Evolutionary conservation across 2,113 vertebrate genomes (phyloP), one percentile per base, ranked within the genome.

Genomic region (Pedetes capensis): DNA sequence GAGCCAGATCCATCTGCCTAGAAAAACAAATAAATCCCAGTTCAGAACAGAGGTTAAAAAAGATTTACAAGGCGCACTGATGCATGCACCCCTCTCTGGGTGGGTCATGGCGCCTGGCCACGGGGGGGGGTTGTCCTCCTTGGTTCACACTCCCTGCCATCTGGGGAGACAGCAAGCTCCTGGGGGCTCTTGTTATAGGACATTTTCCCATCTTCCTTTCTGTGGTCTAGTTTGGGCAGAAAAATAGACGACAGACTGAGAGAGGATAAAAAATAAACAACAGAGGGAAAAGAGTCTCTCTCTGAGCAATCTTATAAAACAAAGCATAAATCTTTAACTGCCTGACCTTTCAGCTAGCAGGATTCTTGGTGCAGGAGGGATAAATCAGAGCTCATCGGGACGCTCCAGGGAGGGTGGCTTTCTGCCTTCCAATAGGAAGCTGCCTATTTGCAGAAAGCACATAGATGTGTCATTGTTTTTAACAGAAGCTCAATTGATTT

Each of bases 21-120:
- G 94, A 96, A 98, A 98, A 98, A 97, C 95, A 98, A 98, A 98
- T 97, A 98, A 97, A 98, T 97, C 89, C 83, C 96, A 79, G 64
- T 92, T 96, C 93, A 91, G 95, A 91, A 97, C 34, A 7, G 76
- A 98, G 95, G 94, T 97, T 97, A 90, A 93, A 97, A 97, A 95
- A 97, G 66, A 97, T 98, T 97, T 98, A 97, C 94, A 97, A 95
- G 92, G 78, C 49, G 95, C 93, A 96, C 39, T 87, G 93, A 85
- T 96, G 81, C 86, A 87, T 95, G 74, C 25, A 51, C 27, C 84
- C 42, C 79, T 96, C 76, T 96, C 87, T 83, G 71, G 97, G 87
- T 94, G 27, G 72, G 86, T 97, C 91, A 94, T 97, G 94, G 92
- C 93, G 86, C 51, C 84, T 91, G 47, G 89, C 59, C 91, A 87